Percentiles rank a stretch among this genome's conserved stretches.
These are phyloP conservation scores for Eristalis pertinax DNA, from an alignment of 2,888 invertebrate genomes.

Conservation along the genomic window DNA sequence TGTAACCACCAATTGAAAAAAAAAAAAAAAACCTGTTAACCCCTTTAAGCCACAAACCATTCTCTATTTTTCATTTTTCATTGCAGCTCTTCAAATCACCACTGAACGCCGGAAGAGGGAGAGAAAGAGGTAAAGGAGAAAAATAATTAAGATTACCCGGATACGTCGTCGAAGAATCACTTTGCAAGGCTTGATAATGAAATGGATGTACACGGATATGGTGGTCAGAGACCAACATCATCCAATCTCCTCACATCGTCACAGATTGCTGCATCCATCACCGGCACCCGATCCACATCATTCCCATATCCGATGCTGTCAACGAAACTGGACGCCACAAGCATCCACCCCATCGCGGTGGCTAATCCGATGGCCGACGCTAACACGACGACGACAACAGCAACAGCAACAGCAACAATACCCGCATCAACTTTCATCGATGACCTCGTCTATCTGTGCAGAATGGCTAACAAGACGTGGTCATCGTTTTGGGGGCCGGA, in stretches of 20 bases:
- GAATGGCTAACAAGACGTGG: constrained; percentile 75
- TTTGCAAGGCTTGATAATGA: constrained; percentile 80
- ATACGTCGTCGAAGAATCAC: constrained; percentile 47
- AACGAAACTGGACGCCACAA: constrained; percentile 48
- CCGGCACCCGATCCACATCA: constrained; percentile 49
- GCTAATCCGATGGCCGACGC: constrained; percentile 5
- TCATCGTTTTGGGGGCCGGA: constrained; percentile 75
- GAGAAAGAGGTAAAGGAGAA: neutral
- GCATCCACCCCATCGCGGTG: constrained; percentile 1
- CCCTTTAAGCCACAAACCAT: neutral
- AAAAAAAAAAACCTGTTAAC: neutral
- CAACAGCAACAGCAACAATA: constrained; percentile 35
- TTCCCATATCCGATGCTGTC: constrained; percentile 53
- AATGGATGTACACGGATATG: constrained; percentile 80
- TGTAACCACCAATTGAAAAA: neutral
- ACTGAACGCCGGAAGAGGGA: neutral
- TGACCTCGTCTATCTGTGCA: constrained; percentile 74
- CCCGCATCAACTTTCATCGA: constrained; percentile 49
- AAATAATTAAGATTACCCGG: constrained; percentile 1
- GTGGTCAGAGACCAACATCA: constrained; percentile 79
- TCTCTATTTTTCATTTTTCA: neutral
- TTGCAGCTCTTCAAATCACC: constrained; percentile 23
- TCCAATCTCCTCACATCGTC: constrained; percentile 27
- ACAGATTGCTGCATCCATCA: constrained; percentile 54
- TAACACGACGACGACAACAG: constrained; percentile 53